These are phyloP conservation scores for Donacobius atricapilla DNA, from an alignment of 2,113 vertebrate species.

Conservation along the genomic window DNA sequence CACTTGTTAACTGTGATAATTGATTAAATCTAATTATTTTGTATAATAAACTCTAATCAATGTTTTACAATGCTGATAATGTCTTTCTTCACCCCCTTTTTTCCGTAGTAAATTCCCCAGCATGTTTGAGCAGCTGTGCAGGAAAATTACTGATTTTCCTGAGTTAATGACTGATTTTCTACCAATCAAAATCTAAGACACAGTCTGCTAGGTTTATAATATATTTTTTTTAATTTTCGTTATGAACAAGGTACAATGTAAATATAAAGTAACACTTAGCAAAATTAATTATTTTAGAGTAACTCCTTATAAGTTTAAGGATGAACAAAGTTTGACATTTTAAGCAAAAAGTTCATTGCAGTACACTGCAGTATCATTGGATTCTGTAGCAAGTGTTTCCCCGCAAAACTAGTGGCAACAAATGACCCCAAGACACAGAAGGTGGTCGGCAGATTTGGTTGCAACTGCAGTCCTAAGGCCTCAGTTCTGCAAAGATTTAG, in stretches of 20 bases:
- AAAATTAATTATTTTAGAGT: conserved; percentile 4
- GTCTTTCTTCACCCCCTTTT: background rate
- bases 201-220: background rate
- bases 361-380: background rate
- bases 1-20: conserved; percentile 67
- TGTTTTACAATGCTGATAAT: conserved; percentile 63
- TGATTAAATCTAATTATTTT: conserved; percentile 70
- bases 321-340: background rate
- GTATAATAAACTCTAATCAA: conserved; percentile 66
- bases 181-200: conserved; percentile 22
- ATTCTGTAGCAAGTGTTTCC: background rate
- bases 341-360: background rate
- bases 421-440: background rate
- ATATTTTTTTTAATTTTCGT: background rate
- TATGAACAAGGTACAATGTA: background rate
- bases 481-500: background rate
- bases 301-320: background rate
- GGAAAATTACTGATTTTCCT: conserved; percentile 49
- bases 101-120: background rate
- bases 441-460: background rate
- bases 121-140: conserved; percentile 24
- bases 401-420: background rate
- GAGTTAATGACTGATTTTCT: conserved; percentile 50
- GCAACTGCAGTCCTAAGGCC: background rate
- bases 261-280: background rate